Base-by-base conservation (phyloP, 1,140 invertebrate genomes). In the Apolygus lucorum region DNA sequence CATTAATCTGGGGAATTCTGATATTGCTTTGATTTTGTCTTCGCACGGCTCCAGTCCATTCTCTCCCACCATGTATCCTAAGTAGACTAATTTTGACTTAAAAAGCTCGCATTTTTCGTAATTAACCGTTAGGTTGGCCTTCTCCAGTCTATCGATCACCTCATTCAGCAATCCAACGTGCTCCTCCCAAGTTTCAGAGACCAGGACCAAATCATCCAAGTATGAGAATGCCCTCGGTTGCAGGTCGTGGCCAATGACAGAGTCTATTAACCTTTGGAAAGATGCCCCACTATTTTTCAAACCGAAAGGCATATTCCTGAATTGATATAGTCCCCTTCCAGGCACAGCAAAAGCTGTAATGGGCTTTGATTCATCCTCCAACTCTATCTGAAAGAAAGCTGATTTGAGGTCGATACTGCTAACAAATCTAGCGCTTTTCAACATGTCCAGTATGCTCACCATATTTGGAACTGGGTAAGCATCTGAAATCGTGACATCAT, bases 191-290 rank as follows among this genome's bases (percentile, higher is more conserved):
- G 22, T 63, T 1, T 17, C n/a, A 27, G 69, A 34, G 52, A 42
- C 67, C 25, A 73, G 27, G n/a, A 72, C 27, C 2, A 73, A 68
- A 70, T 75, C 74, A 52, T 74, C 73, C 22, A 71, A 26, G 62
- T 73, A 74, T 2, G 66, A 52, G 14, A 75, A 66, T 26, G 69
- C 74, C 17, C 34, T 49, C 2, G 28, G 68, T 17, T 71, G 65
- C 17, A 70, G 64, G 0, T 78, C 49, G 1, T 73, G 74, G 0
- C 82, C 73, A n/a, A n/a, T n/a, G 0, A 79, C 74, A 13, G 63
- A 73, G 52, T 82, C 75, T 69, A 82, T 79, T 2, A 78, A 69
- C 27, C 77, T 28, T 68, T 77, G 70, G 71, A 83, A 82, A 11
- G 77, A 78, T 0, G 76, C 72, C 0, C 79, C 79, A 0, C 76